These are phyloP conservation scores for Eospalax fontanierii DNA, from an alignment of 2,797 vertebrate genomes.

Conservation along the genomic window DNA sequence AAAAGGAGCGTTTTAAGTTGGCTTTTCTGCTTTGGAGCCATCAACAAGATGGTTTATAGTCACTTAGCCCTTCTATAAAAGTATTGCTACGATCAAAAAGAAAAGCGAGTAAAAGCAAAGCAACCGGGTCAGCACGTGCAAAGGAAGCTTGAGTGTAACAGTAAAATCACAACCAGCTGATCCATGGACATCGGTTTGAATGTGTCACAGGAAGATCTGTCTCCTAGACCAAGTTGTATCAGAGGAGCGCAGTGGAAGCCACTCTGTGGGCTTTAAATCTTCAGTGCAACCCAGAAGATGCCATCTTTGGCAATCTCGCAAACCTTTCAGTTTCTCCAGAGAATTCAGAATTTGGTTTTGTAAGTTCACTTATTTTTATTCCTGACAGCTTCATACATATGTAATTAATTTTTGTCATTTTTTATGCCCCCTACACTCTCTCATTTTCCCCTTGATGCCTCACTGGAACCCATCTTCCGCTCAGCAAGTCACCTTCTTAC, in stretches of 20 bases:
- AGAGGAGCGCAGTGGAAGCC: neutral
- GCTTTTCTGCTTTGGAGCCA: constrained; percentile 9
- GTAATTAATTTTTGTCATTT: neutral
- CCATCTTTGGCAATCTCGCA: neutral
- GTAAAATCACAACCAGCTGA: neutral
- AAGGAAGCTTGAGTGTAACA: neutral
- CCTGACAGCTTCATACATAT: neutral
- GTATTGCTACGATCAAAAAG: neutral
- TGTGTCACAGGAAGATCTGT: neutral
- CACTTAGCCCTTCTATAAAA: neutral
- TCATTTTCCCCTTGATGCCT: too few species aligned
- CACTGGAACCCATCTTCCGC: neutral
- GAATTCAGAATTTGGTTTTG: neutral
- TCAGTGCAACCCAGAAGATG: neutral
- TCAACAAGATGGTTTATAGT: neutral
- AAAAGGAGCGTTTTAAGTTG: neutral
- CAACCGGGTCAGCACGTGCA: neutral
- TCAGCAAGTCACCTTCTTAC: neutral
- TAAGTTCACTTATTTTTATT: neutral
- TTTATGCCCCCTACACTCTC: too few species aligned
- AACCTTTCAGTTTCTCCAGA: constrained; percentile 3
- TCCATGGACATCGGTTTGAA: neutral
- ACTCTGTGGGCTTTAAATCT: neutral
- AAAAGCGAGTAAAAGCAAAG: neutral
- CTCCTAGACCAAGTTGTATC: neutral